Evolutionary conservation across 2,113 vertebrate species (phyloP).

Genomic region (Xiphophorus maculatus): DNA sequence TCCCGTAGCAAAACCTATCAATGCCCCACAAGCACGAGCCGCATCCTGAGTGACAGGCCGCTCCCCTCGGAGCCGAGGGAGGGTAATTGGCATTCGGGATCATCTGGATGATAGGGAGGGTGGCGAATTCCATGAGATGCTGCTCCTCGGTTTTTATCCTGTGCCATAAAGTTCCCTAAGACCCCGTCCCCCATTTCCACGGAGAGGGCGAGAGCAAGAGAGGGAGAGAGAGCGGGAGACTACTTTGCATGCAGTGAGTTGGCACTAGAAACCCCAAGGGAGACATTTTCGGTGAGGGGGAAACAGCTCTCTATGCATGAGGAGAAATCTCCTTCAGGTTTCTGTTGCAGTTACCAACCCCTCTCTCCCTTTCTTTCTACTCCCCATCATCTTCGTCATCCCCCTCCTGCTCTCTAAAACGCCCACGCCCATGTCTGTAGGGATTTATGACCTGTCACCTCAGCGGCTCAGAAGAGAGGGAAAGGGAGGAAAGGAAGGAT

Average conservation of each 20-base stretch:
- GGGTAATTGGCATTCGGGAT: slow-evolving; percentile 83
- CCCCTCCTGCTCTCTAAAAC: slow-evolving; percentile 15
- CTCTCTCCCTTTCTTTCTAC: background rate
- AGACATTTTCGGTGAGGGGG: slow-evolving; percentile 73
- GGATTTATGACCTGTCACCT: slow-evolving; percentile 85
- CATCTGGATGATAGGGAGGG: slow-evolving; percentile 75
- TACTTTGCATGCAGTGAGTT: slow-evolving; percentile 79
- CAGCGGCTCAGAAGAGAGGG: slow-evolving; percentile 47
- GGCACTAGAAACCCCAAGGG: slow-evolving; percentile 70
- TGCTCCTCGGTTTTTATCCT: slow-evolving; percentile 65
- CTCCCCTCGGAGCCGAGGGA: slow-evolving; percentile 71
- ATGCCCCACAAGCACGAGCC: slow-evolving; percentile 54
- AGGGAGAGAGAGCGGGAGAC: slow-evolving; percentile 35
- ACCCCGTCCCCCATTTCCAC: slow-evolving; percentile 63
- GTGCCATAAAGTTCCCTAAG: slow-evolving; percentile 65
- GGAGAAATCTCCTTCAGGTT: slow-evolving; percentile 79
- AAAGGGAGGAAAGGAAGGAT: slow-evolving; percentile 22
- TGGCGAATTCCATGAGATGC: slow-evolving; percentile 70
- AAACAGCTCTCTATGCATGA: slow-evolving; percentile 81
- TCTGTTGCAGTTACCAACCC: slow-evolving; percentile 56
- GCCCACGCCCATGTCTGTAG: slow-evolving; percentile 65
- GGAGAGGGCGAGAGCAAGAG: slow-evolving; percentile 27
- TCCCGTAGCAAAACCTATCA: slow-evolving; percentile 49
- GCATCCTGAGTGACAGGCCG: slow-evolving; percentile 77
- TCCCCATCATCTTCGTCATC: slow-evolving; percentile 30